A percentile compares a stretch with the other conserved stretches of the same genome.
phyloP scores from a whole-genome alignment of 2,113 vertebrate species.

The Erythrocercus mccallii region DNA sequence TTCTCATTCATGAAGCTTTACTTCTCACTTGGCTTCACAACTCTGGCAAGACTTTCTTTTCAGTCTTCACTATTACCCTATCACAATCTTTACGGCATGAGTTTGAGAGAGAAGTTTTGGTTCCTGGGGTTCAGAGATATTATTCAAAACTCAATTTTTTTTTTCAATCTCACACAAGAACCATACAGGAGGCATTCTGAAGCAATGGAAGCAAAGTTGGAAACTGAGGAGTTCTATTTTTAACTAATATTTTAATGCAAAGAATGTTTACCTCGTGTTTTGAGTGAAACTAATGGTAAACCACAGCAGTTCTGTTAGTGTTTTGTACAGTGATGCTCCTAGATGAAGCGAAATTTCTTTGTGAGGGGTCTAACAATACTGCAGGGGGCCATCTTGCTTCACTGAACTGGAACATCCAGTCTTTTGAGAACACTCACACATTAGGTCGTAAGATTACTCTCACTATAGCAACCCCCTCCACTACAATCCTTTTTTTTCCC shows the following conservation, averaged over 20 bases:
- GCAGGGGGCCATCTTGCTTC: slow-evolving; percentile 75
- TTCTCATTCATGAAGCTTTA: background rate
- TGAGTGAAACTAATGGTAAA: background rate
- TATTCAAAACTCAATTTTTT: background rate
- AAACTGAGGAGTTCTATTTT: background rate
- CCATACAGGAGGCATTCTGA: fast-evolving
- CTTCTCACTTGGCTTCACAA: background rate
- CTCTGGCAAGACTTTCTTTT: background rate
- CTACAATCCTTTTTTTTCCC: background rate
- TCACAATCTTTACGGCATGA: background rate
- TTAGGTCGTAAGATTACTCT: slow-evolving; percentile 38
- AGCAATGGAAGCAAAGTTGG: background rate
- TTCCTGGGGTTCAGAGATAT: background rate
- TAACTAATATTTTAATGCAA: background rate
- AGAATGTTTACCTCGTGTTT: background rate
- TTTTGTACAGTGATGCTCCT: background rate
- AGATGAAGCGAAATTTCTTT: slow-evolving; percentile 27
- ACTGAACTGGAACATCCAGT: slow-evolving; percentile 67
- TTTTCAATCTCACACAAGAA: background rate
- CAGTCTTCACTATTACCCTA: background rate
- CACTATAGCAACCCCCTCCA: slow-evolving; percentile 56
- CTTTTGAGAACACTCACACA: slow-evolving; percentile 46
- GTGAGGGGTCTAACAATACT: slow-evolving; percentile 49
- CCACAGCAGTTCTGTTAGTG: background rate
- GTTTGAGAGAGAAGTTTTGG: background rate